These are phyloP conservation scores for Macaca nemestrina DNA, from an alignment of 2,113 vertebrate genomes.

Conservation along the genomic window DNA sequence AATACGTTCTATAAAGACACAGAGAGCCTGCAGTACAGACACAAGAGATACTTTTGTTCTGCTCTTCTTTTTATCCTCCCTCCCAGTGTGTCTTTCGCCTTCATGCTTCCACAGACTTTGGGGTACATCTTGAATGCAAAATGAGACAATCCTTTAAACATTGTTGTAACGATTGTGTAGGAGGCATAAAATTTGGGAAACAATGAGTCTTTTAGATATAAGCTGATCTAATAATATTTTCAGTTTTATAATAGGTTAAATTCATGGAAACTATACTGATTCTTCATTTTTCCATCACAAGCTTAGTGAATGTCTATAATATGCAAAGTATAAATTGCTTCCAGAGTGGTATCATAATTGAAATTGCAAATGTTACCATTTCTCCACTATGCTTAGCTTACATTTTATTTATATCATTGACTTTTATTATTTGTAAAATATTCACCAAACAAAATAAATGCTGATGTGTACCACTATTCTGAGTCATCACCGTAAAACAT, in stretches of 20 bases:
- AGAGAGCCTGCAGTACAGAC: neutral
- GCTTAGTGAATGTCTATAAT: neutral
- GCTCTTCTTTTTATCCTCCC: slow-evolving; percentile 59
- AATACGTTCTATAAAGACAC: slow-evolving; percentile 42
- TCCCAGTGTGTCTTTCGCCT: slow-evolving; percentile 55
- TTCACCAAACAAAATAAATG: neutral
- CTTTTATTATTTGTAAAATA: slow-evolving; percentile 39
- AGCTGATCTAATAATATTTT: slow-evolving; percentile 1
- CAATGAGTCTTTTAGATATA: slow-evolving; percentile 9
- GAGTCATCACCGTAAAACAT: neutral
- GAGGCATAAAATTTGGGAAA: neutral
- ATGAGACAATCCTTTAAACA: slow-evolving; percentile 27
- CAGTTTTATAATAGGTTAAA: neutral
- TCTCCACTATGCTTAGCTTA: neutral
- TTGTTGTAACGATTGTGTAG: neutral
- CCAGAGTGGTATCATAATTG: neutral
- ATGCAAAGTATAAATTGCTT: neutral
- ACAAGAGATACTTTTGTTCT: slow-evolving; percentile 57
- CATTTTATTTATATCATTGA: neutral
- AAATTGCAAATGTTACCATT: neutral
- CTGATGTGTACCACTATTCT: neutral
- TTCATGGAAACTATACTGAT: neutral
- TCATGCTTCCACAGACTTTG: slow-evolving; percentile 54
- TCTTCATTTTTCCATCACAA: neutral
- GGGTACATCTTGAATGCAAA: slow-evolving; percentile 59